Conservation (phyloP, 2,888 invertebrate genomes). For the Graphium colonna region DNA sequence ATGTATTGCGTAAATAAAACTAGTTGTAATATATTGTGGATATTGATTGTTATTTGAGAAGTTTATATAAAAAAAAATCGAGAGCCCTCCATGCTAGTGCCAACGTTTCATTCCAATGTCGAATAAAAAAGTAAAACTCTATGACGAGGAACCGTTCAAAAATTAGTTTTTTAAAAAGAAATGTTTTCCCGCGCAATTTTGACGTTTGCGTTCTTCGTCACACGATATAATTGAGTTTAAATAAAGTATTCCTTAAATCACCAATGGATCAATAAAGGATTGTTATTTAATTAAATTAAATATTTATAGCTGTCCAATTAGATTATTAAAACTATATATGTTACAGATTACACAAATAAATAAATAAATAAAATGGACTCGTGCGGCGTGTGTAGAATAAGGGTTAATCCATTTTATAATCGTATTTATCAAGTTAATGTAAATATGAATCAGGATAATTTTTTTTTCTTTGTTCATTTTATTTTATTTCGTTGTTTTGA, state of each 20-base stretch:
- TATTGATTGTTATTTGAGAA: conserved; percentile 28
- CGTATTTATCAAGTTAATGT: conserved; percentile 38
- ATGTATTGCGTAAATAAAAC: conserved; percentile 23
- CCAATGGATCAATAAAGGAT: not conserved
- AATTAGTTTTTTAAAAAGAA: conserved; percentile 25
- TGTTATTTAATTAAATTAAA: not conserved
- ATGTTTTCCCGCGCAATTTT: conserved; percentile 31
- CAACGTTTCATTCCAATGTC: conserved; percentile 58
- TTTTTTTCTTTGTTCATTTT: conserved; percentile 33
- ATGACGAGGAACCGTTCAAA: conserved; percentile 30
- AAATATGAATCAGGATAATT: conserved; percentile 41
- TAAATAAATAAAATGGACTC: not conserved
- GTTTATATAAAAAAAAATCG: conserved; percentile 41
- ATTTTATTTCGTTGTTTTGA: conserved; percentile 50
- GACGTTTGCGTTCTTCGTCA: conserved; percentile 27
- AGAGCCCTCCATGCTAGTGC: conserved; percentile 73
- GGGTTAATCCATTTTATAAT: conserved; percentile 23
- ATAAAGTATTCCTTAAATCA: not conserved
- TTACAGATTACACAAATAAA: not conserved
- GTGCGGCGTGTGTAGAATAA: conserved; percentile 13
- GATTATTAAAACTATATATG: not conserved
- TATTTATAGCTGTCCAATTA: not conserved
- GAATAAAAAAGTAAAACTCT: conserved; percentile 35
- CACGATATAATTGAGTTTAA: not conserved
- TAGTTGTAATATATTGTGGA: conserved; percentile 28